Evolutionary conservation across 2,797 vertebrate species (phyloP).

Genomic region (Chaenodraco wilsoni): DNA sequence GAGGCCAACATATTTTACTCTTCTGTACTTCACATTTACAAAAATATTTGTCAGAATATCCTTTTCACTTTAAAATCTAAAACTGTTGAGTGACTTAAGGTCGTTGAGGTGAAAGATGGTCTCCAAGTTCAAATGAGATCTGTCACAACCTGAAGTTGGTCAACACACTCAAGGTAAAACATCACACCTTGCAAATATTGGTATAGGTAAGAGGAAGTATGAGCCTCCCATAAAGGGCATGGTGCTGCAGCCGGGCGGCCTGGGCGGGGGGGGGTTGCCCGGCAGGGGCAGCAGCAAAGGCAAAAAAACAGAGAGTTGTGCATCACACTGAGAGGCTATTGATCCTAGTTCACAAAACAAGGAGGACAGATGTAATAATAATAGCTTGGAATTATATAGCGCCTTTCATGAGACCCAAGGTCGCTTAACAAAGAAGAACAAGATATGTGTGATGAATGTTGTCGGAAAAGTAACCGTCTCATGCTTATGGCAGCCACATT

Average conservation of each 20-base stretch:
- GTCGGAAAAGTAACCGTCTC: constrained; percentile 16
- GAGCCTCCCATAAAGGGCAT: constrained; percentile 42
- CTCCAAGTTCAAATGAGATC: constrained; percentile 25
- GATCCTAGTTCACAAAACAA: not conserved
- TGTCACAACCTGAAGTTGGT: constrained; percentile 18
- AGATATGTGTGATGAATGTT: not conserved
- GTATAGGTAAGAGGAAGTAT: constrained; percentile 54
- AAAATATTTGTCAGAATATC: not conserved
- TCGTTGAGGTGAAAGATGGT: constrained; percentile 25
- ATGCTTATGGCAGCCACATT: constrained; percentile 25
- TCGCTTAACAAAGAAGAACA: too few species aligned
- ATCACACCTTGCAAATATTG: constrained; percentile 60
- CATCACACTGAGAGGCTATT: not conserved
- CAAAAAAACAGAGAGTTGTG: constrained; percentile 21
- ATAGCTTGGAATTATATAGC: too few species aligned
- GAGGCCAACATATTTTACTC: not conserved
- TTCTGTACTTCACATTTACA: not conserved
- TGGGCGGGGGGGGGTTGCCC: constrained; percentile 47
- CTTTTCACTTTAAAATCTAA: constrained; percentile 5
- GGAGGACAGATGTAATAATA: too few species aligned
- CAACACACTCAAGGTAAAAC: constrained; percentile 52
- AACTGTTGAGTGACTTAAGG: not conserved
- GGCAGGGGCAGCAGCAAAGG: constrained; percentile 40
- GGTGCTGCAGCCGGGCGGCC: constrained; percentile 25
- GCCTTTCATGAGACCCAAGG: too few species aligned